Conservation (phyloP, 2,113 vertebrate genomes). For the Myrmecobius fasciatus region DNA sequence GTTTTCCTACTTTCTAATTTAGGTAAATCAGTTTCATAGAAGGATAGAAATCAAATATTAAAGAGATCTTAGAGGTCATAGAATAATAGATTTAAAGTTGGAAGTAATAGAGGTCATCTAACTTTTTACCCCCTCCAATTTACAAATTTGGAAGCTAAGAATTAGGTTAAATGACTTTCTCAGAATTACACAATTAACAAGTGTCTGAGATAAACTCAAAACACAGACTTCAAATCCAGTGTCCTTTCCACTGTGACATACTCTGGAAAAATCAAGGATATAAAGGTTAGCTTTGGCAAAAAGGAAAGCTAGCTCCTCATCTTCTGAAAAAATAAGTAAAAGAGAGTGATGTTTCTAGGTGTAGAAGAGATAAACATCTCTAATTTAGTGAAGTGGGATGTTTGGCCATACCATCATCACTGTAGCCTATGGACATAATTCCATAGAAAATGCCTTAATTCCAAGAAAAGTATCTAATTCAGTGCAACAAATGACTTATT, state of each 20-base stretch:
- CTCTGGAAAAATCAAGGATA: neutral
- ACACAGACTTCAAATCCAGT: neutral
- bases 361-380: neutral
- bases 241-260: neutral
- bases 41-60: neutral
- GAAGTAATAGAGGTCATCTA: neutral
- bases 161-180: neutral
- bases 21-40: neutral
- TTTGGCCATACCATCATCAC: neutral
- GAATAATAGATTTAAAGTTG: neutral
- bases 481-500: neutral
- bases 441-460: neutral
- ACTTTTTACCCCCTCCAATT: neutral
- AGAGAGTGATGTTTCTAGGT: neutral
- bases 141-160: neutral
- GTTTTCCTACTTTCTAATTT: neutral
- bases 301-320: too few relatives aligned
- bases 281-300: neutral
- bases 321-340: neutral
- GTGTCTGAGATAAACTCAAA: neutral
- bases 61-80: neutral
- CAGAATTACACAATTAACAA: neutral
- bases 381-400: neutral
- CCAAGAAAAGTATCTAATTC: neutral
- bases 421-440: neutral